Evolutionary conservation across 1,140 invertebrate genomes (phyloP).

Genomic region (Stenopsyche tienmushanensis): DNA sequence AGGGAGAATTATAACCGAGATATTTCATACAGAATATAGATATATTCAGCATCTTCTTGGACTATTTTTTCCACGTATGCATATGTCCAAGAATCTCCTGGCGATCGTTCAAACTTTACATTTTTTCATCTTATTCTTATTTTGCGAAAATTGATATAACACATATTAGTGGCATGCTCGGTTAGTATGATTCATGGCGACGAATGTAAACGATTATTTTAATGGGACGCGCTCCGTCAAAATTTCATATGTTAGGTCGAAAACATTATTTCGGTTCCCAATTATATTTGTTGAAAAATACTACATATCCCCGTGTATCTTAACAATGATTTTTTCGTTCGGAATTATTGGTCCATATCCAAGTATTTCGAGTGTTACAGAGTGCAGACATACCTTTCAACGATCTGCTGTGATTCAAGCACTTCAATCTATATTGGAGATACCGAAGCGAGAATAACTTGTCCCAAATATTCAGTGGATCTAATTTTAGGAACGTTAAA

Average conservation of each 20-base stretch:
- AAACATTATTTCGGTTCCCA: too few relatives aligned
- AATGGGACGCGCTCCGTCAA: neutral
- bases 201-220: neutral
- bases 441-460: too few relatives aligned
- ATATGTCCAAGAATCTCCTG: neutral
- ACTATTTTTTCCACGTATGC: neutral
- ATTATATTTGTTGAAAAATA: too few relatives aligned
- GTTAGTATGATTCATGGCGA: neutral
- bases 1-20: too few relatives aligned
- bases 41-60: too few relatives aligned
- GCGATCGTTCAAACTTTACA: slow-evolving; percentile 14
- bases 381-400: slow-evolving; percentile 8
- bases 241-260: too few relatives aligned
- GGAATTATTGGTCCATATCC: slow-evolving; percentile 4
- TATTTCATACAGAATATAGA: too few relatives aligned
- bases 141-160: neutral
- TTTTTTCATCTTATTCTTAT: neutral
- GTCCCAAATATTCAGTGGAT: too few relatives aligned
- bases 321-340: neutral
- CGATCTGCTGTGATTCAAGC: slow-evolving; percentile 2
- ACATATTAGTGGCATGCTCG: neutral
- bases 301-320: too few relatives aligned
- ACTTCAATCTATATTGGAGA: too few relatives aligned
- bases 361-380: slow-evolving; percentile 1
- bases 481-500: too few relatives aligned